Base-by-base conservation (phyloP, 2,797 vertebrate genomes). In the Columba guinea region DNA sequence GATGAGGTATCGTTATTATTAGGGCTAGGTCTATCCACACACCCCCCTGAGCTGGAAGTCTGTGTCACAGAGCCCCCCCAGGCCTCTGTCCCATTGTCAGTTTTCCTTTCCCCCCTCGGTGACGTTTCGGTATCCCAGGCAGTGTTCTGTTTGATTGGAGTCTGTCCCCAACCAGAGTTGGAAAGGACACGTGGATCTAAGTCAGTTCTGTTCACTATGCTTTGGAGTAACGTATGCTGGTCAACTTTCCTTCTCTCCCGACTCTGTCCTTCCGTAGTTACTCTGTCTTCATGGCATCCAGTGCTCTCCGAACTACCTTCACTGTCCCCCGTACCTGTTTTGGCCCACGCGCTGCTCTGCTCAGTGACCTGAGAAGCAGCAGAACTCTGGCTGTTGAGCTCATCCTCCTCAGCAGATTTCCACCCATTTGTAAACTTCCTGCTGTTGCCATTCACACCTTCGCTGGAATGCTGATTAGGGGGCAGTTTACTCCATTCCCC, bases 81-180 rank as follows among this genome's bases (percentile, higher is more conserved):
- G 96, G 98, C 97, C 64, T 99, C 98, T 79, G 98, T 98, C 90
- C 98, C 98, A 79, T 98, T 98, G 97, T 98, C 98, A 94, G 98
- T 98, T 97, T 99, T 99, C 95, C 98, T 98, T 49, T 98, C 98
- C 93, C 97, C 97, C 97, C 98, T 95, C 7, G 98, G 96, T 7
- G 98, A 97, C 48, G 97, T 93, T 90, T 98, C 98, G 1, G 98
- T 98, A 80, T 99, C 98, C 99, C 99, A 99, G 97, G 98, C 98
- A 87, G 99, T 99, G 98, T 99, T 99, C 97, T 99, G 99, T 95
- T 98, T 98, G 96, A 99, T 97, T 69, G 99, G 99, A 56, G 99
- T 99, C 98, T 99, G 99, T 92, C 99, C 99, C 99, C 99, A 99
- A 69, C 99, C 99, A 39, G 98, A 98, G 98, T 99, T 99, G 97